Base-by-base conservation (phyloP, 1,140 invertebrate species). In the Lordiphosa stackelbergi region DNA sequence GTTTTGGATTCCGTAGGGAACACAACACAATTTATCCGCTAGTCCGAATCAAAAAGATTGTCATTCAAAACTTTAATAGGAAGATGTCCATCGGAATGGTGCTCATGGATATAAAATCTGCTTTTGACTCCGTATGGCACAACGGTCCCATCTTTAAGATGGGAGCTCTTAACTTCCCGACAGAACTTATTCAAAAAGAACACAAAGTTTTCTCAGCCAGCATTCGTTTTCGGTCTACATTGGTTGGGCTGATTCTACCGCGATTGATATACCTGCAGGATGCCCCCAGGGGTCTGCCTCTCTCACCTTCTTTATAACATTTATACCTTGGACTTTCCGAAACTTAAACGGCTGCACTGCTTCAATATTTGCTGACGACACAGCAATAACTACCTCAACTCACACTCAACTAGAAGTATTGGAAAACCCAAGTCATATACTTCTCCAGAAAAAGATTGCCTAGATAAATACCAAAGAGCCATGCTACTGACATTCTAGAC, bases 101-200 rank as follows among this genome's bases (percentile, higher is more conserved):
- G 2, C 62, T 84, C n/a, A 46, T 87, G 1, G 85, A 88, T 58
- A 81, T 86, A 1, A 74, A 87, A 59, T 69, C 73, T 47, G 75
- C 75, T 0, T 87, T 85, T 31, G 77, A 88, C 37, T 68, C 54
- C 1, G 79, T 86, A 1, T 85, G 73, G 74, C 72, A 83, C 28
- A 22, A 77, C 11, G 79, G 81, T 0, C 57, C 87, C 3, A 57
- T 86, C 10, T 65, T 57, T 35, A 87, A 87, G 70, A 22, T 85
- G 36, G 34, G 35, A 11, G 34, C 42, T 16, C 31, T 55, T 4
- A 47, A 68, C 1, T 47, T 72, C 5, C 74, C 62, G 11, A 28
- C 31, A 3, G 24, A 48, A 35, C 46, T 48, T 4, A 31, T 48
- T 9, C 3, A 48, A 48, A 48, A 48, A 48, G 35, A n/a, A 7